Percentiles rank a stretch among this genome's conserved stretches.
These are phyloP conservation scores for Drosophila ezoana DNA, from an alignment of 2,888 invertebrate genomes.

Conservation along the genomic window DNA sequence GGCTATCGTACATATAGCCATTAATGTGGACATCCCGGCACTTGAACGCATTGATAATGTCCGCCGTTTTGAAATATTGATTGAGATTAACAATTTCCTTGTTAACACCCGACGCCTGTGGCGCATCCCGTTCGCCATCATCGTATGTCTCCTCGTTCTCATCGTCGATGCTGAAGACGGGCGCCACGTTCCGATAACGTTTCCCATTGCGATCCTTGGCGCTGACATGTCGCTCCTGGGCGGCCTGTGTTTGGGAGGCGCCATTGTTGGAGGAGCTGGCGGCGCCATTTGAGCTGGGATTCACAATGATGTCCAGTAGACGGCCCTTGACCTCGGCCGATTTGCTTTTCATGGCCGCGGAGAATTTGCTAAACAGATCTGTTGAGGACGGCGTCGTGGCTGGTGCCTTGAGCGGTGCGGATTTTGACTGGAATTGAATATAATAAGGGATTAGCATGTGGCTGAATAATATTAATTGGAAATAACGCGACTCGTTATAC, in stretches of 20 bases:
- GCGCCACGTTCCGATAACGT: conserved; percentile 94
- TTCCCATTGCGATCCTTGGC: conserved; percentile 93
- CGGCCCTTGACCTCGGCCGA: conserved; percentile 96
- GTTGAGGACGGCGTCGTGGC: conserved; percentile 84
- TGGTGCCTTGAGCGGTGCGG: conserved; percentile 38
- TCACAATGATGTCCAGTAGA: conserved; percentile 96
- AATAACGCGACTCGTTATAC: no score
- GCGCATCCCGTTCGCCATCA: conserved; percentile 68
- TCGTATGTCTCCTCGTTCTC: conserved; percentile 88
- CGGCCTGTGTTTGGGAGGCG: conserved; percentile 67
- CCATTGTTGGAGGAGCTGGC: conserved; percentile 38
- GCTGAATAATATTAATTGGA: neutral
- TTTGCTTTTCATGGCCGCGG: conserved; percentile 94
- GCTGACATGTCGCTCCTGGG: conserved; percentile 91
- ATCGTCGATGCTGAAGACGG: conserved; percentile 97
- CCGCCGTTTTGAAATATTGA: conserved; percentile 92
- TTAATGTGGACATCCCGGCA: conserved; percentile 97
- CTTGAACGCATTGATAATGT: conserved; percentile 93
- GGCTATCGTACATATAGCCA: conserved; percentile 94
- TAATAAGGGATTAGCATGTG: neutral
- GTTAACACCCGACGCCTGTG: conserved; percentile 87
- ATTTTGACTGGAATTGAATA: conserved; percentile 45
- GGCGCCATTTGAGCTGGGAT: conserved; percentile 86
- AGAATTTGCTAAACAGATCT: conserved; percentile 93
- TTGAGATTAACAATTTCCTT: conserved; percentile 93